phyloP scores from a whole-genome alignment of 2,113 vertebrate genomes.

The Pao palembangensis region DNA sequence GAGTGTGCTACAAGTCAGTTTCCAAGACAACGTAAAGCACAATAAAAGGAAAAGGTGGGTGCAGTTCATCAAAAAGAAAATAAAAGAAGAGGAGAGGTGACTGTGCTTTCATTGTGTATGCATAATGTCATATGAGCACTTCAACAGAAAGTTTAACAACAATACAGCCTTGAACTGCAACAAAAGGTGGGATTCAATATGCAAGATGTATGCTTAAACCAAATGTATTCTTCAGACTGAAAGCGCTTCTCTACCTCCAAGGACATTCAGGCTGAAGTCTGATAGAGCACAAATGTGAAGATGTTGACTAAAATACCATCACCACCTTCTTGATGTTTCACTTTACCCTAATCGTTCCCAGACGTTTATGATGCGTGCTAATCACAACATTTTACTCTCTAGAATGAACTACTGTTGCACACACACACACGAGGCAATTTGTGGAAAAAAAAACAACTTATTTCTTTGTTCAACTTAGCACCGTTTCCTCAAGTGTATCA shows the following conservation, averaged over 20 bases:
- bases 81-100: background rate
- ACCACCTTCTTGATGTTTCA: background rate
- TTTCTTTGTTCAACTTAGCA: too few species aligned
- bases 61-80: background rate
- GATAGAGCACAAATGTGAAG: too few species aligned
- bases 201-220: constrained; percentile 5
- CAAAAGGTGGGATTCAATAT: constrained; percentile 7
- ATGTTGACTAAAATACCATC: background rate
- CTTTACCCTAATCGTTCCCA: background rate
- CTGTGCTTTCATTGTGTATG: background rate
- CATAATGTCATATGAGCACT: constrained; percentile 10
- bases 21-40: background rate
- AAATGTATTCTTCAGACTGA: constrained; percentile 8
- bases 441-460: too few species aligned
- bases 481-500: too few species aligned
- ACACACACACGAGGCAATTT: too few species aligned
- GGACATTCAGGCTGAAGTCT: background rate
- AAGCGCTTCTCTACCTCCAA: constrained; percentile 10
- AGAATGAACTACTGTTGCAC: too few species aligned
- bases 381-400: too few species aligned
- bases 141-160: constrained; percentile 22
- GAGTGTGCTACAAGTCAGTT: background rate
- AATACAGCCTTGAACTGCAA: background rate
- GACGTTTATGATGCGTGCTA: too few species aligned
- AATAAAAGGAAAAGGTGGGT: background rate